Conservation (phyloP, 2,113 vertebrate genomes). For the Bubo bubo region DNA sequence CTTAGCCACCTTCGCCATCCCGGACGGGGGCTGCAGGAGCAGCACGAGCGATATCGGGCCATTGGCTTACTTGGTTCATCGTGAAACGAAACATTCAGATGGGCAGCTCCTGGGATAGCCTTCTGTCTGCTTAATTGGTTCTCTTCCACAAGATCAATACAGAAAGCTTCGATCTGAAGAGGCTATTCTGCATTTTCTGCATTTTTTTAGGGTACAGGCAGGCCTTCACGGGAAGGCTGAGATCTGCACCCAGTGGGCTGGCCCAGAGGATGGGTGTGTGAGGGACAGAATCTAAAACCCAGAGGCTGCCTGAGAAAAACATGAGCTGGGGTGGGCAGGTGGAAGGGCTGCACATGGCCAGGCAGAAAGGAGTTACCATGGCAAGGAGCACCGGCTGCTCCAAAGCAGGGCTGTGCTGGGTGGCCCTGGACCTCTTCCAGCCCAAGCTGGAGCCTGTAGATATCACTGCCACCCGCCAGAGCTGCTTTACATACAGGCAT, state of each 20-base stretch:
- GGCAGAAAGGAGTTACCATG: background rate
- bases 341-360: background rate
- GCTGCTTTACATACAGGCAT: background rate
- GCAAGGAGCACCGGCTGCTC: background rate
- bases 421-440: background rate
- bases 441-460: background rate
- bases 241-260: background rate
- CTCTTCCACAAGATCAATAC: background rate
- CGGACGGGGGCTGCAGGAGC: fast-evolving
- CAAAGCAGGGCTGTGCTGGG: background rate
- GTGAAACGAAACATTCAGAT: fast-evolving
- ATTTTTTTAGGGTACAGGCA: background rate
- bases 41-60: fast-evolving
- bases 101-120: background rate
- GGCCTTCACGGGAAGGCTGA: background rate
- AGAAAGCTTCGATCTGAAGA: background rate
- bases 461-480: background rate
- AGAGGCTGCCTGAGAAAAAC: background rate
- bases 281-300: background rate
- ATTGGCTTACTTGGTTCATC: background rate
- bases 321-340: fast-evolving
- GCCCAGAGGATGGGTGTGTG: background rate
- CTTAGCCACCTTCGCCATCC: fast-evolving
- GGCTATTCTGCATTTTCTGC: background rate
- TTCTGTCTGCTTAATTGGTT: background rate